Evolutionary conservation across 2,797 vertebrate genomes (phyloP).

Genomic region (Sebastes diaconus): DNA sequence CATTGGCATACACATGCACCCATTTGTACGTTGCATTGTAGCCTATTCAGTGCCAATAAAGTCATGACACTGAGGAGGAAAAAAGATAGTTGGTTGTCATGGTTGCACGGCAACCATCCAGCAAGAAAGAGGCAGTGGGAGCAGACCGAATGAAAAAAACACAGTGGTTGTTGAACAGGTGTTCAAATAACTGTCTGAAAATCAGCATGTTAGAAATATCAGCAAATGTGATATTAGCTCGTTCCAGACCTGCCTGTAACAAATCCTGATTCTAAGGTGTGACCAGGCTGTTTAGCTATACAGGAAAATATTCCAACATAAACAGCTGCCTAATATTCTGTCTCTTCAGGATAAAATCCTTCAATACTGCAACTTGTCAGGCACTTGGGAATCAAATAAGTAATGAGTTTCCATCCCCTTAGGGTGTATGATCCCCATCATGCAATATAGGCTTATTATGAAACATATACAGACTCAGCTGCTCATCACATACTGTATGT

Average conservation of each 20-base stretch:
- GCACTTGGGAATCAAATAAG: neutral
- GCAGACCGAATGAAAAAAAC: neutral
- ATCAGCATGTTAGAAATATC: neutral
- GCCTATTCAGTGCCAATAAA: conserved; percentile 30
- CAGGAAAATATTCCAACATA: neutral
- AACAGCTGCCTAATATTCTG: neutral
- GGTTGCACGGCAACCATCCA: conserved; percentile 34
- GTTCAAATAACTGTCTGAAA: conserved; percentile 26
- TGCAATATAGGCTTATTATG: neutral
- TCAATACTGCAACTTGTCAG: neutral
- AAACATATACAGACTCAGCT: neutral
- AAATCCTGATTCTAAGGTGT: conserved; percentile 4
- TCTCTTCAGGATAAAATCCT: neutral
- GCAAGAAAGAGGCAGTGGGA: neutral
- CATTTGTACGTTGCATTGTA: neutral
- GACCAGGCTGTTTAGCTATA: neutral
- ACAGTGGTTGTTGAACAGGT: conserved; percentile 19
- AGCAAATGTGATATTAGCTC: neutral
- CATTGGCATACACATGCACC: neutral
- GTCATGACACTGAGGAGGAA: neutral
- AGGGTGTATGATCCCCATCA: neutral
- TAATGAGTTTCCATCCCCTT: neutral
- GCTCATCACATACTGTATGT: neutral
- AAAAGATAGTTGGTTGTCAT: conserved; percentile 41
- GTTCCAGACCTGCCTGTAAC: neutral